Conservation (phyloP, 1,140 invertebrate genomes). For the Macrocentrus cingulum region DNA sequence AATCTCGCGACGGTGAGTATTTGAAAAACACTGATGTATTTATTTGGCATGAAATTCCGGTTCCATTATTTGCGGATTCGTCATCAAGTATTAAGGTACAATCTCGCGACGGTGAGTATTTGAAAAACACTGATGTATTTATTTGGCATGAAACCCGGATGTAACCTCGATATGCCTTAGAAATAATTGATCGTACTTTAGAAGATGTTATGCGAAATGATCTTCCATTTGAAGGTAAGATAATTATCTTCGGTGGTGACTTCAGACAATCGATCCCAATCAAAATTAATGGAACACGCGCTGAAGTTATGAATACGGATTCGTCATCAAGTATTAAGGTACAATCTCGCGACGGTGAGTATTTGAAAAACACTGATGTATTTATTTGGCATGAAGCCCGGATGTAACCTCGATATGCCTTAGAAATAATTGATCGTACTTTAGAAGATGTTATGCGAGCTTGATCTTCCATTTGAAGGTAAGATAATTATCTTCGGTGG, state of each 20-base stretch:
- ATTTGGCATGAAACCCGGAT: constrained; percentile 37
- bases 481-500: constrained; percentile 37
- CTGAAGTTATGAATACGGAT: constrained; percentile 28
- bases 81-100: constrained; percentile 40
- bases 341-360: constrained; percentile 31
- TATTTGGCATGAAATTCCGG: constrained; percentile 36
- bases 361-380: constrained; percentile 29
- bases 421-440: constrained; percentile 33
- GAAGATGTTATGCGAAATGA: too few relatives aligned
- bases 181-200: too few relatives aligned
- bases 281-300: too few relatives aligned
- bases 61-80: constrained; percentile 27
- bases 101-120: constrained; percentile 22
- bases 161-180: too few relatives aligned
- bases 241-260: too few relatives aligned
- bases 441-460: constrained; percentile 30
- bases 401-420: constrained; percentile 34
- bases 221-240: too few relatives aligned
- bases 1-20: constrained; percentile 28
- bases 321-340: constrained; percentile 36
- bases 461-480: constrained; percentile 35
- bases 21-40: constrained; percentile 32
- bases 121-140: constrained; percentile 32
- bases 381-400: constrained; percentile 43
- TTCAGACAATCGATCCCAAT: too few relatives aligned